phyloP scores from a whole-genome alignment of 2,113 vertebrate genomes.

The Melospiza melodia region DNA sequence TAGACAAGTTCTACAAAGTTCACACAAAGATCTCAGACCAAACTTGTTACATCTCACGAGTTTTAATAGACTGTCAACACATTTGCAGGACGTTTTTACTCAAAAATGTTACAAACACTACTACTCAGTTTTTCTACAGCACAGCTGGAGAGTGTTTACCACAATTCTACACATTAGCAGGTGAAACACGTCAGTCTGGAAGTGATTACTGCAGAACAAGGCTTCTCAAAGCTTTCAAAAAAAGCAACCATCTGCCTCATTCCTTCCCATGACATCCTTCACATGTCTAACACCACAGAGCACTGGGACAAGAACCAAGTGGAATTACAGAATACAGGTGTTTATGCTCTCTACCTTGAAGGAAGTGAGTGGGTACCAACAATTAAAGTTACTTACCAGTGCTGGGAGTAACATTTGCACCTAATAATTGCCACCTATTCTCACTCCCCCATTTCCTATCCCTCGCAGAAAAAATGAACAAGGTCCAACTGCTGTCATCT shows the following conservation, averaged over 20 bases:
- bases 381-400: background rate
- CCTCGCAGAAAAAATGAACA: background rate
- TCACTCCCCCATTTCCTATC: background rate
- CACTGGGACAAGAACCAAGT: background rate
- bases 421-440: background rate
- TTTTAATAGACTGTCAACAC: background rate
- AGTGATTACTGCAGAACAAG: background rate
- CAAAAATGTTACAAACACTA: background rate
- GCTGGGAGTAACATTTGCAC: background rate
- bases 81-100: background rate
- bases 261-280: background rate
- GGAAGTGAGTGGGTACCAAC: background rate
- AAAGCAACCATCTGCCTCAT: background rate
- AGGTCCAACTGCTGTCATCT: background rate
- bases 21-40: background rate
- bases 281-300: background rate
- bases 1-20: background rate
- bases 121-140: background rate
- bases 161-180: rapidly evolving
- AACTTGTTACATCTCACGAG: background rate
- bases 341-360: background rate
- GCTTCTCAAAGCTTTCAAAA: background rate
- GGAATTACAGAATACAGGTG: background rate
- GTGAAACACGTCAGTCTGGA: background rate
- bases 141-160: background rate